These are phyloP conservation scores for Argyresthia albistria DNA, from an alignment of 2,888 invertebrate genomes.

Conservation along the genomic window DNA sequence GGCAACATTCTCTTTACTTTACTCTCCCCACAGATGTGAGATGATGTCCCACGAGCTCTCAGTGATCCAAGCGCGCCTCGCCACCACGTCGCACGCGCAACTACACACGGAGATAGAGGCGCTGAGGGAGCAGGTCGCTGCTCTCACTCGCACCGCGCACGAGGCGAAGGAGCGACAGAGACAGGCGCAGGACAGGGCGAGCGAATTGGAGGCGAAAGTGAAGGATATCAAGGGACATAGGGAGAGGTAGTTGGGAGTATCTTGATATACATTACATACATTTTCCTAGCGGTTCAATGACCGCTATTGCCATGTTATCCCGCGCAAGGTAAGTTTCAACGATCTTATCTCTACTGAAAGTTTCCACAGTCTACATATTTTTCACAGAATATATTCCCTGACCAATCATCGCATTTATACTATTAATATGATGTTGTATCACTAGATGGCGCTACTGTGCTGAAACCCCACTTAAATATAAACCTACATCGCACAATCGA, in stretches of 20 bases:
- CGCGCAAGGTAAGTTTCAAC: neutral
- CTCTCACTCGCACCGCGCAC: slow-evolving; percentile 36
- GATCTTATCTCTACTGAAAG: too few relatives aligned
- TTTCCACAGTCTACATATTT: too few relatives aligned
- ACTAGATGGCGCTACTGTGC: too few relatives aligned
- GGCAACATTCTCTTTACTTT: too few relatives aligned
- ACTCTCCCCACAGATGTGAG: slow-evolving; percentile 52
- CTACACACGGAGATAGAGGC: slow-evolving; percentile 81
- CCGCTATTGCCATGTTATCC: neutral
- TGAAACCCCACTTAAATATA: too few relatives aligned
- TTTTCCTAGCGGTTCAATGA: too few relatives aligned
- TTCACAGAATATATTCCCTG: too few relatives aligned
- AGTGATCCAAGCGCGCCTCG: slow-evolving; percentile 77
- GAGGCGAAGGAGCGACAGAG: slow-evolving; percentile 62
- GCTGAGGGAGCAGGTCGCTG: slow-evolving; percentile 63
- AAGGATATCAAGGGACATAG: slow-evolving; percentile 84
- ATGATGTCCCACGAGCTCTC: slow-evolving; percentile 79
- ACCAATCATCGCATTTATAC: too few relatives aligned
- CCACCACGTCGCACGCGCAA: slow-evolving; percentile 85
- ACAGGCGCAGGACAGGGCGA: slow-evolving; percentile 63
- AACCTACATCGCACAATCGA: too few relatives aligned
- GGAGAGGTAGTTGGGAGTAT: slow-evolving; percentile 63
- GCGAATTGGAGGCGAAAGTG: slow-evolving; percentile 81
- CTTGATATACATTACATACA: neutral
- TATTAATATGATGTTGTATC: too few relatives aligned